A percentile compares a stretch with the other conserved stretches of the same genome.
Evolutionary conservation across 1,140 invertebrate species (phyloP).

Genomic region (Drosophila ohnishii): DNA sequence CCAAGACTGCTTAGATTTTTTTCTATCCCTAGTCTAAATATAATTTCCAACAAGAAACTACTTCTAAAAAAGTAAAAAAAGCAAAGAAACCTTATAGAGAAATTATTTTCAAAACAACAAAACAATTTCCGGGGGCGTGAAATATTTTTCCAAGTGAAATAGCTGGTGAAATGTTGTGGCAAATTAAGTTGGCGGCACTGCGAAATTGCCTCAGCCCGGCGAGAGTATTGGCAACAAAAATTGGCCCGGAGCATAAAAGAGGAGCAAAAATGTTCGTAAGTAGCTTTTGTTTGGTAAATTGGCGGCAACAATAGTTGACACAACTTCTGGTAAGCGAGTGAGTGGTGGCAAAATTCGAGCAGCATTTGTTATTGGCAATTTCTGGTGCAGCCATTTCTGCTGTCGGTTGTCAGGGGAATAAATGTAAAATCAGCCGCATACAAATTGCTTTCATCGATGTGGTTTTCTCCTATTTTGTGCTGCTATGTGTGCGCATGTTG

Average conservation of each 20-base stretch:
- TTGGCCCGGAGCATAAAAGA: conserved; percentile 21
- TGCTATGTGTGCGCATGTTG: not conserved
- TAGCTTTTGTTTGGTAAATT: conserved; percentile 56
- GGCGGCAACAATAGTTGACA: conserved; percentile 53
- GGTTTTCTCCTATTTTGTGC: conserved; percentile 7
- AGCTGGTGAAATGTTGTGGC: conserved; percentile 31
- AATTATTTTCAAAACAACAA: not conserved
- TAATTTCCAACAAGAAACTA: too few species aligned
- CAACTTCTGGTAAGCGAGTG: conserved; percentile 41
- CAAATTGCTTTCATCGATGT: conserved; percentile 39
- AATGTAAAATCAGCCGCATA: conserved; percentile 44
- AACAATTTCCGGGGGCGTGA: not conserved
- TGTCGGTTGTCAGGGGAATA: conserved; percentile 47
- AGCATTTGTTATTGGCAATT: conserved; percentile 52
- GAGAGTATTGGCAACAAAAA: conserved; percentile 44
- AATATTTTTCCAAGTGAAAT: conserved; percentile 23
- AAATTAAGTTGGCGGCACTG: conserved; percentile 63
- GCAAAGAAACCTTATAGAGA: not conserved
- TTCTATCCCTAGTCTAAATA: too few species aligned
- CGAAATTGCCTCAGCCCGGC: conserved; percentile 44
- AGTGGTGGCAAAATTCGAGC: conserved; percentile 36
- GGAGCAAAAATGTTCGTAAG: conserved; percentile 32
- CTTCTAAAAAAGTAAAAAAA: not conserved
- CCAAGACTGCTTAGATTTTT: too few species aligned
- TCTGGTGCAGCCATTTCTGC: conserved; percentile 12